Evolutionary conservation across 2,113 vertebrate species (phyloP).

Genomic region (Xiphophorus hellerii): DNA sequence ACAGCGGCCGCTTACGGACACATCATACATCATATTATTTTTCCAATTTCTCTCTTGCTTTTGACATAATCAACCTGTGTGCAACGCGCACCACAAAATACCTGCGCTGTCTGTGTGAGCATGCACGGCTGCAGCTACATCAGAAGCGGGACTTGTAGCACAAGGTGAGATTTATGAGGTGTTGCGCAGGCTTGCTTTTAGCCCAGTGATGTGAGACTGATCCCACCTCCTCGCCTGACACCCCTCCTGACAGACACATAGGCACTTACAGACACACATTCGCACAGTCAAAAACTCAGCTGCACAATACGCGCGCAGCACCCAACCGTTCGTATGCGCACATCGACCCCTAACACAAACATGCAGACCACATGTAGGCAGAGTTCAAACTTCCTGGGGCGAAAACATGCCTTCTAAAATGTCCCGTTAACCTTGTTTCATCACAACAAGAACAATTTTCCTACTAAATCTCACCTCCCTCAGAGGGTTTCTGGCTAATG

Average conservation of each 20-base stretch:
- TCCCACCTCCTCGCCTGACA: slow-evolving; percentile 43
- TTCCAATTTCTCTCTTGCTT: slow-evolving; percentile 45
- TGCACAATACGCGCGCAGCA: not conserved
- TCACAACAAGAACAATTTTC: slow-evolving; percentile 10
- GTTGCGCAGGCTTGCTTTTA: slow-evolving; percentile 74
- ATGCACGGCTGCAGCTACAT: slow-evolving; percentile 44
- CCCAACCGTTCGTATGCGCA: not conserved
- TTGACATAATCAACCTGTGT: slow-evolving; percentile 34
- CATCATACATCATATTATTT: slow-evolving; percentile 46
- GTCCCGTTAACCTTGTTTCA: slow-evolving; percentile 14
- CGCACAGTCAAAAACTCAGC: not conserved
- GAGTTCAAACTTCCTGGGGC: slow-evolving; percentile 37
- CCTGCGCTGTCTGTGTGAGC: slow-evolving; percentile 5
- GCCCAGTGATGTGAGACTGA: slow-evolving; percentile 57
- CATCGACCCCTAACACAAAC: slow-evolving; percentile 49
- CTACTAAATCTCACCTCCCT: slow-evolving; percentile 14
- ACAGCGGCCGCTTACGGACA: slow-evolving; percentile 9
- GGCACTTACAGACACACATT: slow-evolving; percentile 16
- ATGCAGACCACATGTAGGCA: slow-evolving; percentile 51
- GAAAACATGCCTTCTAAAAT: slow-evolving; percentile 61
- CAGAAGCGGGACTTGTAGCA: slow-evolving; percentile 52
- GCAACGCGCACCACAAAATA: slow-evolving; percentile 11
- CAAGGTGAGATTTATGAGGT: slow-evolving; percentile 81
- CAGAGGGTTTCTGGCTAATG: not conserved
- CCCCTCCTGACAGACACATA: slow-evolving; percentile 34